Evolutionary conservation across 2,888 invertebrate genomes (phyloP).

Genomic region (Glaucopsyche alexis): DNA sequence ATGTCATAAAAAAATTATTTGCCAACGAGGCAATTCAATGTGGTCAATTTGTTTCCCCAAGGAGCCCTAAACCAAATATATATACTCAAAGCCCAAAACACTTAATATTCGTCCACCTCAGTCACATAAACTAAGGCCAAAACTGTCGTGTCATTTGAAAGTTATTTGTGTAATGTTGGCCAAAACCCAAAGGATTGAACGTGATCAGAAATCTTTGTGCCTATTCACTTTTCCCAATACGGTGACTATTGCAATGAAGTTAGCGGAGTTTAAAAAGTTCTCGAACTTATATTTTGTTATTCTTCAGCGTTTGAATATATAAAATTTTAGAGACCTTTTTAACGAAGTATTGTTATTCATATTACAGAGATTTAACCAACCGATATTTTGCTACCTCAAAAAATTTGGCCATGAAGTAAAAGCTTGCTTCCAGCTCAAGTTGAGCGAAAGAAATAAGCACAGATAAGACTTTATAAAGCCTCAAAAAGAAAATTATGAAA

Average conservation of each 20-base stretch:
- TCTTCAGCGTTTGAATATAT: background rate
- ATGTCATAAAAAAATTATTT: too few species aligned
- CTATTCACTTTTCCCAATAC: constrained; percentile 58
- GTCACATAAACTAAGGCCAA: constrained; percentile 37
- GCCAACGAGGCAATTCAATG: too few species aligned
- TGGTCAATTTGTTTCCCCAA: too few species aligned
- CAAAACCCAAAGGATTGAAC: constrained; percentile 58
- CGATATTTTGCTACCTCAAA: background rate
- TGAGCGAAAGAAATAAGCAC: too few species aligned
- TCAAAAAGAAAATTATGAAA: too few species aligned
- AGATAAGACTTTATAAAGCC: too few species aligned
- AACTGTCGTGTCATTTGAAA: constrained; percentile 49
- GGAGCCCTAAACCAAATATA: background rate
- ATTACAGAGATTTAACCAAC: background rate
- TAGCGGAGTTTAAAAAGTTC: constrained; percentile 26
- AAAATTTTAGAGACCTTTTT: background rate
- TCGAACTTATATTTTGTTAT: background rate
- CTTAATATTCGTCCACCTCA: constrained; percentile 1
- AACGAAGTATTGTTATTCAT: constrained; percentile 5
- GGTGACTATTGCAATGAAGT: constrained; percentile 23
- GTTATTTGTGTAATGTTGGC: constrained; percentile 56
- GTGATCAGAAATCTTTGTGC: constrained; percentile 68
- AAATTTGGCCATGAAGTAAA: too few species aligned
- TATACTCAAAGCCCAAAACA: too few species aligned
- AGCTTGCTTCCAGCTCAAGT: too few species aligned